Conservation (phyloP, 2,888 invertebrate species). For the Drosophila conformis region DNA sequence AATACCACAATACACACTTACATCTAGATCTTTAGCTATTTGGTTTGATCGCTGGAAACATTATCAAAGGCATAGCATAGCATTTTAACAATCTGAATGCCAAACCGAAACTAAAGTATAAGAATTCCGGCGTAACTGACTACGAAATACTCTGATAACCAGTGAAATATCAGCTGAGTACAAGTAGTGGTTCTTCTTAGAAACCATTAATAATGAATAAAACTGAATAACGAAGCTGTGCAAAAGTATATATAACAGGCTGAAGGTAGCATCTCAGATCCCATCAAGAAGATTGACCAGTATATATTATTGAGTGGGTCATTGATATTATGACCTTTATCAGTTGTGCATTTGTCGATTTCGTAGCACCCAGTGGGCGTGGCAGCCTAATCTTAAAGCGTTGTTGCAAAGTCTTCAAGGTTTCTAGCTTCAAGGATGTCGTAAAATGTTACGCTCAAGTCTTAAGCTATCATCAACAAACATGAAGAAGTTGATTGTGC, state of each 20-base stretch:
- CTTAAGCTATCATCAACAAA: too few species aligned
- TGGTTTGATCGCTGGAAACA: not conserved
- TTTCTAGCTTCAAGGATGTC: not conserved
- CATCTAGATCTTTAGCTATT: not conserved
- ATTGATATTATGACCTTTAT: not conserved
- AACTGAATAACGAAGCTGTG: not conserved
- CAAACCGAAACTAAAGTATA: not conserved
- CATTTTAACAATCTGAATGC: not conserved
- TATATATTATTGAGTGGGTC: not conserved
- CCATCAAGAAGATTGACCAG: not conserved
- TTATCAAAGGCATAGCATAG: too few species aligned
- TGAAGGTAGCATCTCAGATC: not conserved
- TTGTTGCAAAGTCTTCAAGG: not conserved
- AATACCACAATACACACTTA: not conserved
- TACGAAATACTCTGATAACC: not conserved
- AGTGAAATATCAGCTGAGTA: not conserved
- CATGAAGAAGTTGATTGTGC: too few species aligned
- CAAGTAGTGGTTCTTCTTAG: too few species aligned
- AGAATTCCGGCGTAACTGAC: too few species aligned
- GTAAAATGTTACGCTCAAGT: too few species aligned
- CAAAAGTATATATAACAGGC: not conserved
- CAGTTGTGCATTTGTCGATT: not conserved
- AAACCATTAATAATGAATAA: not conserved
- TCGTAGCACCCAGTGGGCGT: not conserved
- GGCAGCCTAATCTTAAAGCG: not conserved